phyloP scores from a whole-genome alignment of 2,797 vertebrate species.

The Chelmon rostratus region DNA sequence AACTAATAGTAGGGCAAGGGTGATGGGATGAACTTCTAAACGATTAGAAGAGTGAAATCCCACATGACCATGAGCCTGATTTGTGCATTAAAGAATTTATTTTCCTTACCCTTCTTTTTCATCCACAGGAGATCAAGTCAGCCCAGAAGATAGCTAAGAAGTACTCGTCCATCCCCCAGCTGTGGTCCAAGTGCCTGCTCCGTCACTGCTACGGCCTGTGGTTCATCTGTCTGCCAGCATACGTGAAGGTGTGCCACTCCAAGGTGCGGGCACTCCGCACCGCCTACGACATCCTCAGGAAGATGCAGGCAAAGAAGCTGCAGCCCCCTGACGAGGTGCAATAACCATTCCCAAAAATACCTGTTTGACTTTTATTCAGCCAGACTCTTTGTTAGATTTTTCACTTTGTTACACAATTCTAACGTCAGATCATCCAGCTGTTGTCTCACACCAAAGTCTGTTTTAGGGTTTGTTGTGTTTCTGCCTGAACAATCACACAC shows the following conservation, averaged over 20 bases:
- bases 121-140: slow-evolving; percentile 93
- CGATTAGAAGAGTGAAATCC: neutral
- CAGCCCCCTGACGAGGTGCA: slow-evolving; percentile 96
- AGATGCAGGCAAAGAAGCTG: slow-evolving; percentile 96
- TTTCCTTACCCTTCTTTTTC: neutral
- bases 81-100: neutral
- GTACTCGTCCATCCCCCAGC: slow-evolving; percentile 95
- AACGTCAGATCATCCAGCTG: too few relatives aligned
- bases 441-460: neutral
- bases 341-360: neutral
- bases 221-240: slow-evolving; percentile 98
- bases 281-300: slow-evolving; percentile 95
- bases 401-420: too few relatives aligned
- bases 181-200: slow-evolving; percentile 97
- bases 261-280: slow-evolving; percentile 95
- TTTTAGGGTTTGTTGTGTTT: neutral
- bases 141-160: slow-evolving; percentile 96
- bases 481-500: neutral
- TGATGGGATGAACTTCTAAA: neutral
- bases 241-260: slow-evolving; percentile 96
- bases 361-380: neutral
- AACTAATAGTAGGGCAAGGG: neutral
- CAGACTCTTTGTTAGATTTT: neutral
- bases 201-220: slow-evolving; percentile 96
- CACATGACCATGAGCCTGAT: neutral